Evolutionary conservation across 2,113 vertebrate species (phyloP).

Genomic region (Cygnus atratus): DNA sequence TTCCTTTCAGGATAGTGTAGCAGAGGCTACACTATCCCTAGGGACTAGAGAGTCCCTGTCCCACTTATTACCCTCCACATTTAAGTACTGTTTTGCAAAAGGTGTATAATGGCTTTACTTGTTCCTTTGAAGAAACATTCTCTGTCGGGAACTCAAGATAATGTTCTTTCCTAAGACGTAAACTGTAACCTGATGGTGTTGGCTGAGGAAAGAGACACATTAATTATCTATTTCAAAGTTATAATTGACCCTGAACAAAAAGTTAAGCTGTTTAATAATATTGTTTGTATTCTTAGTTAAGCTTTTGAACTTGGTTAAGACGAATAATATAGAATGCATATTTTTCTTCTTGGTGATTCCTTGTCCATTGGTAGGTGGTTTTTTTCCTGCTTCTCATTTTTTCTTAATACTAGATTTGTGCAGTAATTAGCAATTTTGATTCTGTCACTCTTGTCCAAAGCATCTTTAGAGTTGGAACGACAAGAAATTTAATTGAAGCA

Average conservation of each 20-base stretch:
- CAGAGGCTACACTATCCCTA: no score
- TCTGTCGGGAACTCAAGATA: conserved; percentile 4
- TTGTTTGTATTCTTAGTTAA: neutral
- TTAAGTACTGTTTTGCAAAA: neutral
- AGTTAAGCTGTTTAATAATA: conserved; percentile 28
- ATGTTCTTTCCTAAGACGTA: neutral
- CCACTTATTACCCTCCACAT: neutral
- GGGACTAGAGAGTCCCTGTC: neutral
- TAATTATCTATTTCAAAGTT: no score
- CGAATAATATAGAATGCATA: neutral
- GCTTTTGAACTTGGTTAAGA: conserved; percentile 31
- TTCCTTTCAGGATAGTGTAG: neutral
- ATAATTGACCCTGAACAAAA: conserved; percentile 51
- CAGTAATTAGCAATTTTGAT: neutral
- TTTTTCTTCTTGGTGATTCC: neutral
- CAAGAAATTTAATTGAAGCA: neutral
- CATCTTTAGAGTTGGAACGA: neutral
- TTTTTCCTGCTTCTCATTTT: neutral
- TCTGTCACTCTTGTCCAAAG: neutral
- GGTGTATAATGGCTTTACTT: neutral
- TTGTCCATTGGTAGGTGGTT: neutral
- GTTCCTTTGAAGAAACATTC: conserved; percentile 23
- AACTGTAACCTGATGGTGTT: conserved; percentile 28
- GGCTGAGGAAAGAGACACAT: neutral
- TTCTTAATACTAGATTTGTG: neutral